Conservation (phyloP, 2,888 invertebrate species). For the Mesorhabditis sp. region DNA sequence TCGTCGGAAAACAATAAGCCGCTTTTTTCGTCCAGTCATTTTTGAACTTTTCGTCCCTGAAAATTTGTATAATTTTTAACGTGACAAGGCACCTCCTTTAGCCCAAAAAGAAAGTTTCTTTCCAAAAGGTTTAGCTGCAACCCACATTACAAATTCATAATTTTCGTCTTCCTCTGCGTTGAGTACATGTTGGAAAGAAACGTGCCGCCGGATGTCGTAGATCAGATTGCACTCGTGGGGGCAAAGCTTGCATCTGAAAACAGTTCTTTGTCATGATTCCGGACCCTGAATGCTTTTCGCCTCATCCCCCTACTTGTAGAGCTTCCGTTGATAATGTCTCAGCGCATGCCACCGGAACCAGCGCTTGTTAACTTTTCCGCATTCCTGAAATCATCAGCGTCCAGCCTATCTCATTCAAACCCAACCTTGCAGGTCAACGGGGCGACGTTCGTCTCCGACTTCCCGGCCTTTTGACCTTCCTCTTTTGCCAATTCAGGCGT, state of each 20-base stretch:
- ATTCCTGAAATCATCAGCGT: too few relatives aligned
- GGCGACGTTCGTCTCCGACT: too few relatives aligned
- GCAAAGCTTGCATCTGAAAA: not conserved
- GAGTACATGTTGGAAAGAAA: not conserved
- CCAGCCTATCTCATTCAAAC: too few relatives aligned
- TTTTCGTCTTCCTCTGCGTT: not conserved
- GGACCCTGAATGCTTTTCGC: not conserved
- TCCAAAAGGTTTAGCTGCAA: not conserved
- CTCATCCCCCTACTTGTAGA: slow-evolving; percentile 1
- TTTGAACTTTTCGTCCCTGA: too few relatives aligned
- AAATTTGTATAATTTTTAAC: too few relatives aligned
- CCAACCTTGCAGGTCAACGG: too few relatives aligned
- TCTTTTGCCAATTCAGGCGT: too few relatives aligned
- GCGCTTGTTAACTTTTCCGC: too few relatives aligned
- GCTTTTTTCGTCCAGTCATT: too few relatives aligned
- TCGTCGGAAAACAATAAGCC: too few relatives aligned
- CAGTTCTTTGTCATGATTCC: not conserved
- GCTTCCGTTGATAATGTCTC: not conserved
- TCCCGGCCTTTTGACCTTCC: too few relatives aligned
- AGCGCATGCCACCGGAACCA: not conserved
- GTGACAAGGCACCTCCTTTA: not conserved
- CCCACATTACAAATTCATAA: not conserved
- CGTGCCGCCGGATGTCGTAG: not conserved
- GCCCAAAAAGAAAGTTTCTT: not conserved
- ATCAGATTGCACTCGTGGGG: not conserved